Evolutionary conservation across 2,888 invertebrate species (phyloP).

Genomic region (Metallyticus violacea): DNA sequence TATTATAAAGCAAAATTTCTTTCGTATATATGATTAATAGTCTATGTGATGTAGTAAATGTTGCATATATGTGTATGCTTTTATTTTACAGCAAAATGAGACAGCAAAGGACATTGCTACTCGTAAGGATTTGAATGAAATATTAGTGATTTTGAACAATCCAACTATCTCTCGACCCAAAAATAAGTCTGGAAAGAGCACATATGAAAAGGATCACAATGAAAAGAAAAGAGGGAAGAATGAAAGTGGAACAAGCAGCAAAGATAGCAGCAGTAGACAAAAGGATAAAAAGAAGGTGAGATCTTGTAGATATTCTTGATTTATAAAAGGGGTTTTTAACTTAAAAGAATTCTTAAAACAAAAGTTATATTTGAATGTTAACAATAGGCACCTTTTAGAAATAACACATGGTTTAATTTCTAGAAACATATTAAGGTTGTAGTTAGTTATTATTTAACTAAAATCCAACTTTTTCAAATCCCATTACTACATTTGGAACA

Average conservation of each 20-base stretch:
- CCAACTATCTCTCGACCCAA: neutral
- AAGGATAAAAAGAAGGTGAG: constrained; percentile 49
- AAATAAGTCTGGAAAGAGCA: constrained; percentile 37
- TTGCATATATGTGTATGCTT: neutral
- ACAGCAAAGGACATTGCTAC: constrained; percentile 86
- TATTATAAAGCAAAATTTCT: neutral
- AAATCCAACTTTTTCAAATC: no score
- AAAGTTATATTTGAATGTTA: no score
- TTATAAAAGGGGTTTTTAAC: no score
- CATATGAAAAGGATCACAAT: constrained; percentile 35
- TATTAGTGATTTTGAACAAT: constrained; percentile 51
- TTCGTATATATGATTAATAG: neutral
- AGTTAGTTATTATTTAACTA: no score
- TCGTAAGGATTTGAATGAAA: constrained; percentile 82
- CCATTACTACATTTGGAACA: no score
- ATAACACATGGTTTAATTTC: no score
- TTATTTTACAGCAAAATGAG: constrained; percentile 65
- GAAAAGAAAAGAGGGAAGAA: constrained; percentile 50
- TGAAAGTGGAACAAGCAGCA: constrained; percentile 47
- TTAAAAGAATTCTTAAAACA: no score
- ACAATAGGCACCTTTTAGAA: no score
- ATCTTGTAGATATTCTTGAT: no score
- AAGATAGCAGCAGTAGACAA: constrained; percentile 44
- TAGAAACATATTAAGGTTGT: no score
- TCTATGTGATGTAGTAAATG: neutral